Base-by-base conservation (phyloP, 2,888 invertebrate genomes). In the Uropetala carovei region DNA sequence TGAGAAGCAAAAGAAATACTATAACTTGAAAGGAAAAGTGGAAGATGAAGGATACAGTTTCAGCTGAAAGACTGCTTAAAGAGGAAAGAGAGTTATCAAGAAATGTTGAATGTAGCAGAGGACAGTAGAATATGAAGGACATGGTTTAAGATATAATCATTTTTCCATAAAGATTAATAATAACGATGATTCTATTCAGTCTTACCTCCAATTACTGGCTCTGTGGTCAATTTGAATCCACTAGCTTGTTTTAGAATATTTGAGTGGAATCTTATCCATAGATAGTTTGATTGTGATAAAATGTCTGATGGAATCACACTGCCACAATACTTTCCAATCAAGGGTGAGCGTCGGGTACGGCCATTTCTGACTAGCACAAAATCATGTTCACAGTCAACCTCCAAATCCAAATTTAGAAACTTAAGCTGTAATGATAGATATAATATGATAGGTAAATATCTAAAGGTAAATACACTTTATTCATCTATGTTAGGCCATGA, bases 221-320 rank as follows among this genome's bases (percentile, higher is more conserved):
- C 93, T 0, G 94, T 58, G 0, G 93, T 93, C 0, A 95, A 93
- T 14, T 94, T 94, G 92, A 96, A 95, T 13, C 94, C 94, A 11
- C 93, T 93, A 0, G 93, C 94, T 93, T 95, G 93, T 14, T 92
- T 93, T 68, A 93, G 93, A 22, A 92, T 94, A 91, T 96, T 96
- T 0, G 97, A 96, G 94, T 97, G 97, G 94, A 98, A 98, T 94
- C 97, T 97, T 75, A 98, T 95, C 95, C 96, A 96, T 0, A 97
- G 94, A 9, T 95, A 94, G 92, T 96, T 96, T 81, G 95, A 95
- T 94, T 96, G 95, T 13, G 96, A 95, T 57, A 96, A 95, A 10
- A 96, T 94, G 16, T 94, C 94, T 30, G 94, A 81, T 0, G 96
- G 96, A 56, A 94, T 94, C 93, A 95, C 95, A 64, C 95, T 95